phyloP scores from a whole-genome alignment of 2,113 vertebrate genomes.

The Brachionichthys hirsutus region DNA sequence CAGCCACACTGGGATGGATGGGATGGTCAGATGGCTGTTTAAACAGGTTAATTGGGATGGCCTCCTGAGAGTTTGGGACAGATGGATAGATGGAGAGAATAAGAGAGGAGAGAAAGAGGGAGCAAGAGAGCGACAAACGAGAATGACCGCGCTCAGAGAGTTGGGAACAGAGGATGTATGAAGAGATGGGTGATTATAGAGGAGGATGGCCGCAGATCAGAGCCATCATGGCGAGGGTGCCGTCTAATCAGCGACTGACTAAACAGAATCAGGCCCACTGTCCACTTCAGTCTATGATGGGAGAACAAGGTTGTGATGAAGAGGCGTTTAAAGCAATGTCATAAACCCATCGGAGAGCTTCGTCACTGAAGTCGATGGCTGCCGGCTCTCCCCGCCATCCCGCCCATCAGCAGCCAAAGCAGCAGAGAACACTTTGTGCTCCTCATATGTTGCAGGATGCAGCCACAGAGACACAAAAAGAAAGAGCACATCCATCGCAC shows the following conservation, averaged over 20 bases:
- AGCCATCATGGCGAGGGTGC: conserved; percentile 43
- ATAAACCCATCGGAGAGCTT: conserved; percentile 18
- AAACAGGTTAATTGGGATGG: conserved; percentile 77
- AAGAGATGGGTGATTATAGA: conserved; percentile 40
- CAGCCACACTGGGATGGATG: conserved; percentile 63
- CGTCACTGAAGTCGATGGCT: conserved; percentile 22
- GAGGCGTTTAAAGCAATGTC: conserved; percentile 40
- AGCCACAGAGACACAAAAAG: neutral
- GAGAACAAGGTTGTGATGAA: conserved; percentile 43
- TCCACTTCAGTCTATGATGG: conserved; percentile 37
- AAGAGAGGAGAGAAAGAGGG: conserved; percentile 43
- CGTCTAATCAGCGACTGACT: conserved; percentile 57
- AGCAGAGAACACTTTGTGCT: neutral
- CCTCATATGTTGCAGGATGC: neutral
- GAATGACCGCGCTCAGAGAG: conserved; percentile 32
- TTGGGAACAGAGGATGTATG: conserved; percentile 37
- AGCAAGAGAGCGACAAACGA: conserved; percentile 49
- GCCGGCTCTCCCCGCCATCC: conserved; percentile 17
- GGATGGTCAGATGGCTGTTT: conserved; percentile 73
- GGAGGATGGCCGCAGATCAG: conserved; percentile 59
- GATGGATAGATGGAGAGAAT: conserved; percentile 70
- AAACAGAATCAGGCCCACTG: conserved; percentile 42
- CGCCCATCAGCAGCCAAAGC: conserved; percentile 22
- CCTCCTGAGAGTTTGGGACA: conserved; percentile 63
- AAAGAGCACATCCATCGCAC: too few species aligned